phyloP scores from a whole-genome alignment of 2,888 invertebrate species.

The Aelia acuminata region DNA sequence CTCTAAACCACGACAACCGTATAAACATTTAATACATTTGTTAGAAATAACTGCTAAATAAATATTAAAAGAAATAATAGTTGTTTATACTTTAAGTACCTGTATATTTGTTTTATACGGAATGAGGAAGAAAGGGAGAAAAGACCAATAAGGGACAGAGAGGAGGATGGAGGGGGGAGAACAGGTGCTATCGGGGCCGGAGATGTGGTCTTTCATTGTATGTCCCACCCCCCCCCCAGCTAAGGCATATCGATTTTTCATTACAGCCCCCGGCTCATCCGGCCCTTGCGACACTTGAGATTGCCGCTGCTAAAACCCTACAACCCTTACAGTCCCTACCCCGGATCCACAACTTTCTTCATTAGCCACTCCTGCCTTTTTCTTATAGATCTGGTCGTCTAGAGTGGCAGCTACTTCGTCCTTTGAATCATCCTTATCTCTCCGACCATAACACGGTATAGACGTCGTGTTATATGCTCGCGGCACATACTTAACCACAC shows the following conservation, averaged over 20 bases:
- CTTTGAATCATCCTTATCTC: background rate
- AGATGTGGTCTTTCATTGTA: constrained; percentile 59
- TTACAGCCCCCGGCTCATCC: constrained; percentile 54
- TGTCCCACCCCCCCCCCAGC: constrained; percentile 47
- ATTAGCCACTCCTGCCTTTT: background rate
- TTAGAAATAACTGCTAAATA: background rate
- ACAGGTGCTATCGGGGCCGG: constrained; percentile 45
- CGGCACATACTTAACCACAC: background rate
- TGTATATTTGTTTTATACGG: background rate
- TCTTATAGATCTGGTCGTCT: background rate
- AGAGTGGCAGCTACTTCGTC: background rate
- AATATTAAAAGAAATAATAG: background rate
- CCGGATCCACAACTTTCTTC: constrained; percentile 8
- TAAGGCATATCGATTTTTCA: constrained; percentile 58
- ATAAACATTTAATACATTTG: background rate
- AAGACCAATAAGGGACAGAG: background rate
- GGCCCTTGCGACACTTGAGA: constrained; percentile 54
- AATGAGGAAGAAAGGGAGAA: background rate
- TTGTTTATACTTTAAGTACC: background rate
- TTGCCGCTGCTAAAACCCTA: constrained; percentile 52
- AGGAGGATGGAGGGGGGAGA: constrained; percentile 42
- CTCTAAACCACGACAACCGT: background rate
- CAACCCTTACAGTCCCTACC: constrained; percentile 43
- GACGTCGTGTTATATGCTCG: background rate
- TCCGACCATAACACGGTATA: background rate